Conservation (phyloP, 2,113 vertebrate genomes). For the Pica pica region DNA sequence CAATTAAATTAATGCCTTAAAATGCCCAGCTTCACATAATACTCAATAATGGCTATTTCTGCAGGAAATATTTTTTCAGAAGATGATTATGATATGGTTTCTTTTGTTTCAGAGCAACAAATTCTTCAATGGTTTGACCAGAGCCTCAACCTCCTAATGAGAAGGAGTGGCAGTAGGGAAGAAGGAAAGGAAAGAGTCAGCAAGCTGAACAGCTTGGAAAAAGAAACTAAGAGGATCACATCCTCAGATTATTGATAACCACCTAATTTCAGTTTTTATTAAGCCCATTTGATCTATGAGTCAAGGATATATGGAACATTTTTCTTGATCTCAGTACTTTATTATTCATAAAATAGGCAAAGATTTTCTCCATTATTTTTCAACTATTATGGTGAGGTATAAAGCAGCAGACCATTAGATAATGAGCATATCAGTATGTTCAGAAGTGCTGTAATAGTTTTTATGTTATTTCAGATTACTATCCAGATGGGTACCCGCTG, state of each 20-base stretch:
- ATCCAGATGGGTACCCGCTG: not conserved
- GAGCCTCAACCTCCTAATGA: not conserved
- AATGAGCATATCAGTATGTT: not conserved
- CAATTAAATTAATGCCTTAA: constrained; percentile 20
- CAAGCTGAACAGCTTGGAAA: not conserved
- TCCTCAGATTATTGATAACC: not conserved
- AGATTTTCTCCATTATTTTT: not conserved
- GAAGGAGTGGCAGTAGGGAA: not conserved
- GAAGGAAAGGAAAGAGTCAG: not conserved
- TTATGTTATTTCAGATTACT: not conserved
- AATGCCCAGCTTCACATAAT: not conserved
- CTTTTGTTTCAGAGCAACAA: not conserved
- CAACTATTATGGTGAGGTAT: not conserved
- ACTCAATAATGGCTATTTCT: not conserved
- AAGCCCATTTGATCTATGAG: not conserved
- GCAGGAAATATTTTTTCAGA: not conserved
- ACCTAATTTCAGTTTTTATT: not conserved
- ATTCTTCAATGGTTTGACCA: not conserved
- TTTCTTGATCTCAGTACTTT: not conserved
- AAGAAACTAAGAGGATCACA: not conserved
- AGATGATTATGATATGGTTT: not conserved
- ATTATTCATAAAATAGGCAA: not conserved
- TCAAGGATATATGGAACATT: not conserved
- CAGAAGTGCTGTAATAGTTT: not conserved
- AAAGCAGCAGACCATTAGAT: not conserved